These are phyloP conservation scores for Novumbra hubbsi DNA, from an alignment of 2,797 vertebrate species.

Conservation along the genomic window DNA sequence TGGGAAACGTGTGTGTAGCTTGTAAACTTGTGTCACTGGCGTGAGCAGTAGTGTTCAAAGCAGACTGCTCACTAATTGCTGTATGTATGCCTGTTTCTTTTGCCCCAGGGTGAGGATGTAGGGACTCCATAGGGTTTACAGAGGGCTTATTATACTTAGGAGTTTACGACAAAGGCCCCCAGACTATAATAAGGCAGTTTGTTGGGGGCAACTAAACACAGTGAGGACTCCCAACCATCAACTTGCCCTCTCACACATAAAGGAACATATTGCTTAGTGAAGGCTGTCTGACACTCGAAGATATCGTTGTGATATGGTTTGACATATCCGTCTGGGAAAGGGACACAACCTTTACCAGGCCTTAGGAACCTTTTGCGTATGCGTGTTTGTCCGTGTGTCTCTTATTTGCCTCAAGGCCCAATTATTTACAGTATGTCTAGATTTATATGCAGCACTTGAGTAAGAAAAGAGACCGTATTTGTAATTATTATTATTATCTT, in stretches of 20 bases:
- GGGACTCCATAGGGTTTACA: background rate
- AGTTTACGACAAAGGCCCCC: background rate
- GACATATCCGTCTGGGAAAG: background rate
- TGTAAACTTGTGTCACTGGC: background rate
- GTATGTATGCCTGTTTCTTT: background rate
- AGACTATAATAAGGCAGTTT: background rate
- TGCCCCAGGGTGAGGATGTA: background rate
- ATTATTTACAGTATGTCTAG: background rate
- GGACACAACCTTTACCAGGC: background rate
- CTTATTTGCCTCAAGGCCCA: background rate
- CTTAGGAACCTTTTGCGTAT: background rate
- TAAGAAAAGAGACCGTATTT: background rate
- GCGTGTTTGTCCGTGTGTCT: background rate
- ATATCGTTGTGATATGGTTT: background rate
- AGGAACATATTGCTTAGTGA: background rate
- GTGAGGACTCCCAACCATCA: background rate
- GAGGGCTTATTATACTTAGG: conserved; percentile 6
- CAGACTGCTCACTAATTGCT: conserved; percentile 1
- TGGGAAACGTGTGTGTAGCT: background rate
- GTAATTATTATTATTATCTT: background rate
- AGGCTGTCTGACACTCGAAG: background rate
- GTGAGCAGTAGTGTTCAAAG: conserved; percentile 3
- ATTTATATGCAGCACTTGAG: background rate
- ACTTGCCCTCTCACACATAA: background rate
- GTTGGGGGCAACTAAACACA: background rate